Evolutionary conservation across 2,113 vertebrate species (phyloP), one percentile per base, ranked within the genome.

Genomic region (Myxocyprinus asiaticus): DNA sequence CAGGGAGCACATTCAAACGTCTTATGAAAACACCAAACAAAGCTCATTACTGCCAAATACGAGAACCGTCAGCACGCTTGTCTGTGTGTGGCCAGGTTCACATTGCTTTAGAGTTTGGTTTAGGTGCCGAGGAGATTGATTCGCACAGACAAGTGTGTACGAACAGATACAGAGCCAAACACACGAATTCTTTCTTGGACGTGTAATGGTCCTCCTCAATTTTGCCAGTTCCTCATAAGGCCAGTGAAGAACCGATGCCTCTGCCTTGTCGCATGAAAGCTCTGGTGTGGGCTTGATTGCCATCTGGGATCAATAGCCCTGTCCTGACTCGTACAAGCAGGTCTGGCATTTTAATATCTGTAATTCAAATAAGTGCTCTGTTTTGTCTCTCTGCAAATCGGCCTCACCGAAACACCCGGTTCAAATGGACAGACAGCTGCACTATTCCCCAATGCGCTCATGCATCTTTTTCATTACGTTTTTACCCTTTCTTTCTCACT

Each of bases 301-400:
- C 91, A 91, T 92, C 89, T 93, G 91, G 92, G 90, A 93, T 92
- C 92, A 92, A 93, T 93, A 92, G 85, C 64, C 79, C 63, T 82
- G 86, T 89, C 88, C 89, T 88, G 88, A 91, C 88, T 86, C 84
- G 87, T 88, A 89, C 88, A 86, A 82, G 82, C 85, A 67, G 68
- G 83, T 77, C 86, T 91, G 90, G 92, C 90, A 85, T 90, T 86
- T 92, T 92, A 92, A 93, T 92, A 91, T 92, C 90, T 90, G 91
- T 92, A 92, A 93, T 92, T 93, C 90, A 86, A 87, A 86, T 33
- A 91, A 89, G 90, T 90, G 90, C 88, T 90, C 88, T 89, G 88
- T 85, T 90, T 91, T 91, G 89, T 91, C 90, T 87, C 81, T 82
- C 86, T 79, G 83, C 76, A 85, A 90, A 87, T 88, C 79, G 78